These are phyloP conservation scores for Protonemura montana DNA, from an alignment of 2,888 invertebrate species.

Conservation along the genomic window DNA sequence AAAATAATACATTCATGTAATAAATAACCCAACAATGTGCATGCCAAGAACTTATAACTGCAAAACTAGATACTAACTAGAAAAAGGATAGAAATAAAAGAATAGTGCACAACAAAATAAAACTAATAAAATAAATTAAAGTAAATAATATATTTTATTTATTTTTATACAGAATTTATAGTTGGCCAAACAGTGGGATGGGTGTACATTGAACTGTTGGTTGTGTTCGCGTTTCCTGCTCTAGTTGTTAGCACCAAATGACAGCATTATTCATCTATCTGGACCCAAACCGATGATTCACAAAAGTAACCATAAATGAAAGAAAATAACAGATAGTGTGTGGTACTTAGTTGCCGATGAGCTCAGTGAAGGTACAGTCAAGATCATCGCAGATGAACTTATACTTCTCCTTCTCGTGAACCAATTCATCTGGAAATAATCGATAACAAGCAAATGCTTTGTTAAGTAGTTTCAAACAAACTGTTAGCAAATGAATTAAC, in stretches of 20 bases:
- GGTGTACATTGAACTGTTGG: slow-evolving; percentile 43
- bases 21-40: too few species aligned
- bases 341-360: slow-evolving; percentile 70
- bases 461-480: slow-evolving; percentile 21
- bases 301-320: slow-evolving; percentile 23
- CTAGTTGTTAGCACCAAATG: slow-evolving; percentile 29
- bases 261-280: slow-evolving; percentile 37
- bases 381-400: slow-evolving; percentile 80
- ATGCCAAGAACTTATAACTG: too few species aligned
- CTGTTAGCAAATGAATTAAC: slow-evolving; percentile 16
- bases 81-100: slow-evolving; percentile 10
- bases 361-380: slow-evolving; percentile 77
- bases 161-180: slow-evolving; percentile 45
- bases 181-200: slow-evolving; percentile 38
- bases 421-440: slow-evolving; percentile 64
- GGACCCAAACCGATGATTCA: slow-evolving; percentile 43
- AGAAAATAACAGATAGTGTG: background rate
- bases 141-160: slow-evolving; percentile 49
- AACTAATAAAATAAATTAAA: slow-evolving; percentile 37
- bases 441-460: slow-evolving; percentile 46
- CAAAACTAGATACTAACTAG: background rate
- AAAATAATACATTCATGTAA: too few species aligned
- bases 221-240: slow-evolving; percentile 1
- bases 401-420: slow-evolving; percentile 78
- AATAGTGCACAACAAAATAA: background rate